Conservation (phyloP, 2,888 invertebrate species). For the Lydus trimaculatus region DNA sequence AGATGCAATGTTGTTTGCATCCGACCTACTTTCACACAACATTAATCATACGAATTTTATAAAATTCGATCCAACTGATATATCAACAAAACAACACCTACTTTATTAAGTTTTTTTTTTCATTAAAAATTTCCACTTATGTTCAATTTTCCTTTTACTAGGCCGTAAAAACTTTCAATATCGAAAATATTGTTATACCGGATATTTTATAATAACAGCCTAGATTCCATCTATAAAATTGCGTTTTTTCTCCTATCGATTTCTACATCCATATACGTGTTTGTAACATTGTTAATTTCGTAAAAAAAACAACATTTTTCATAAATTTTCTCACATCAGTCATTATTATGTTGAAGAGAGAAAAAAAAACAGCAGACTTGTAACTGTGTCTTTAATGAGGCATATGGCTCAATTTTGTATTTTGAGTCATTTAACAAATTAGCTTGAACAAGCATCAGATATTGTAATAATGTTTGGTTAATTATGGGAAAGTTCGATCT, state of each 20-base stretch:
- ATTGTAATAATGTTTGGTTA: conserved; percentile 8
- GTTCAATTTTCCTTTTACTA: background rate
- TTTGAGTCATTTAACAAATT: background rate
- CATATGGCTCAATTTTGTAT: background rate
- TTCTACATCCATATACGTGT: background rate
- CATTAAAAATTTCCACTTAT: background rate
- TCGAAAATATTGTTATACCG: background rate
- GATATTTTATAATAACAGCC: conserved; percentile 1
- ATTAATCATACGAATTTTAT: background rate
- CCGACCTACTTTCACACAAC: conserved; percentile 11
- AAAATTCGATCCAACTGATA: background rate
- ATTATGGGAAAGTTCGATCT: conserved; percentile 18
- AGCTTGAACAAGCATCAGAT: background rate
- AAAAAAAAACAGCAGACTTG: background rate
- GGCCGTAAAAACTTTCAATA: background rate
- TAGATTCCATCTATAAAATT: background rate
- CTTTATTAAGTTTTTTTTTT: background rate
- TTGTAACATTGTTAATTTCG: background rate
- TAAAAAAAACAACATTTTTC: background rate
- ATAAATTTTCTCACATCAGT: conserved; percentile 8
- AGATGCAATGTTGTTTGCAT: conserved; percentile 8
- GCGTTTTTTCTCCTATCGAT: background rate
- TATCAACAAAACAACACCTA: background rate
- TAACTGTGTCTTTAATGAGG: background rate
- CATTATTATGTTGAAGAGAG: background rate